Conservation (phyloP, 2,888 invertebrate genomes). For the Eurois occulta region DNA sequence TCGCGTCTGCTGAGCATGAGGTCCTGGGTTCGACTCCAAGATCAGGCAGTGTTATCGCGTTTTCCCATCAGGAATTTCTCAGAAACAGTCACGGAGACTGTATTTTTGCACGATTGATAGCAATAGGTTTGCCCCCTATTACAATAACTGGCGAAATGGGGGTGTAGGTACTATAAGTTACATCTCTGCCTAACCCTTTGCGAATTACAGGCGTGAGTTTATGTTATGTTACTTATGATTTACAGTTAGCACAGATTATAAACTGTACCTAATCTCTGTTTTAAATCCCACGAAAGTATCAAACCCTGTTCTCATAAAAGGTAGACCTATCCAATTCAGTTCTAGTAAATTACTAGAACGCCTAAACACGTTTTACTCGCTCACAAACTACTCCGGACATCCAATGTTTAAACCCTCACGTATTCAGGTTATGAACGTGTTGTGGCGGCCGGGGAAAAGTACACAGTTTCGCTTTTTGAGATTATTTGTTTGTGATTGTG, state of each 20-base stretch:
- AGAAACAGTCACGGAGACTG: too few species aligned
- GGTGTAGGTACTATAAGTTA: too few species aligned
- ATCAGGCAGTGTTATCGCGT: too few species aligned
- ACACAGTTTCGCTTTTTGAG: conserved; percentile 37
- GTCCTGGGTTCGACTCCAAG: too few species aligned
- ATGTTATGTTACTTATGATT: too few species aligned
- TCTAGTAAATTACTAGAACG: conserved; percentile 41
- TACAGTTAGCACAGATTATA: background rate
- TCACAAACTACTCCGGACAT: conserved; percentile 47
- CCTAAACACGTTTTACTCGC: conserved; percentile 52
- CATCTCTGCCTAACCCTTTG: too few species aligned
- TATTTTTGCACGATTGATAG: too few species aligned
- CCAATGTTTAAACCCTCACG: conserved; percentile 53
- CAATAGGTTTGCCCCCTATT: too few species aligned
- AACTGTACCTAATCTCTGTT: background rate
- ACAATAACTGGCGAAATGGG: too few species aligned
- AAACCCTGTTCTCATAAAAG: conserved; percentile 6
- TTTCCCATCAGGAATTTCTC: too few species aligned
- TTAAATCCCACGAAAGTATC: background rate
- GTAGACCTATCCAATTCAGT: conserved; percentile 29
- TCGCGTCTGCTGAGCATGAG: too few species aligned
- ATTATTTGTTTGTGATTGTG: conserved; percentile 28
- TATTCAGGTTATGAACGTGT: conserved; percentile 54
- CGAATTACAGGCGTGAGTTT: too few species aligned
- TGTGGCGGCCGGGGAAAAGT: conserved; percentile 48